Evolutionary conservation across 2,888 invertebrate genomes (phyloP).

Genomic region (Netelia inedita): DNA sequence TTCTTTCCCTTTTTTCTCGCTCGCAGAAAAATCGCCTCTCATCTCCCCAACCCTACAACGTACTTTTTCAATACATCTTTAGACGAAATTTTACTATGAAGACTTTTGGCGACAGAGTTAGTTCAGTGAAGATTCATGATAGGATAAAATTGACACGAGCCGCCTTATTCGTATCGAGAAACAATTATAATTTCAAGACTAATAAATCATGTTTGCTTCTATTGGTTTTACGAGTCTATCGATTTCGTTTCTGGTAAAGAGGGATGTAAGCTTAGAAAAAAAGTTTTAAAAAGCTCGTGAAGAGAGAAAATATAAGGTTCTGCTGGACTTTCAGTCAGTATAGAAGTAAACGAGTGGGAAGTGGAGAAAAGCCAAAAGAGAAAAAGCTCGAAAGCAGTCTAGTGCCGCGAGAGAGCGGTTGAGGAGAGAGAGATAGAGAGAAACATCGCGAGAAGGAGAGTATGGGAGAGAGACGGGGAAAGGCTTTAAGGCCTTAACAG

Average conservation of each 20-base stretch:
- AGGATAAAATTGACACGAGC: no score
- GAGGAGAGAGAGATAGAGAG: conserved; percentile 6
- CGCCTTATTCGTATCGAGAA: no score
- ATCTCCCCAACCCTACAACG: not conserved
- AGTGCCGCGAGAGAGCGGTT: not conserved
- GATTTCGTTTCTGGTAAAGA: not conserved
- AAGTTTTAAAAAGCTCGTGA: not conserved
- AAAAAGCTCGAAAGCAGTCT: conserved; percentile 36
- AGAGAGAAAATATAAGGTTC: not conserved
- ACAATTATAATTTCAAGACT: no score
- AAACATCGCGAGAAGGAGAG: conserved; percentile 16
- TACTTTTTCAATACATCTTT: not conserved
- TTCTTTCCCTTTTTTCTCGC: conserved; percentile 17
- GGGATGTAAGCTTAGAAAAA: not conserved
- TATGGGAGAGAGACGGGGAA: conserved; percentile 17
- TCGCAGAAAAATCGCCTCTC: not conserved
- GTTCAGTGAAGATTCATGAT: not conserved
- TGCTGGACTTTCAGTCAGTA: not conserved
- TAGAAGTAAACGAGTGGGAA: not conserved
- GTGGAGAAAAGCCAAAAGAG: conserved; percentile 36
- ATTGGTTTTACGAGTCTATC: not conserved
- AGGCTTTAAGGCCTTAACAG: conserved; percentile 83
- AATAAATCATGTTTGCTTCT: no score
- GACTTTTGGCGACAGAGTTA: not conserved
- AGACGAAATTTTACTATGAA: not conserved